Percentiles rank a stretch among this genome's conserved stretches.
Conservation (phyloP, 2,888 invertebrate species). For the Drepanosiphum platanoidis region DNA sequence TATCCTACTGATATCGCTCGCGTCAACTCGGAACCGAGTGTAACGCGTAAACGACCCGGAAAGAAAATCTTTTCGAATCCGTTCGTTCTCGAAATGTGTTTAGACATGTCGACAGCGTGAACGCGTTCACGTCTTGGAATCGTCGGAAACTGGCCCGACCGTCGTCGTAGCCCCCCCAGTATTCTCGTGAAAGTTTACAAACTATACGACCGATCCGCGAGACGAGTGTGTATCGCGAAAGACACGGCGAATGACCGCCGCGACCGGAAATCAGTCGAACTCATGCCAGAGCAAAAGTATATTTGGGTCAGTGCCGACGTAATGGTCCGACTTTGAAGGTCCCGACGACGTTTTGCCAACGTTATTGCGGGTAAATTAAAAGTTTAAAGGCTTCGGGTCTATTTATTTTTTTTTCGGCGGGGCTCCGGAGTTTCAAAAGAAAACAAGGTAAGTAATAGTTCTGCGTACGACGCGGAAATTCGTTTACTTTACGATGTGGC, state of each 20-base stretch:
- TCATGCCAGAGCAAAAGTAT: constrained; percentile 14
- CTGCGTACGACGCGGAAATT: background rate
- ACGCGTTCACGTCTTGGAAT: background rate
- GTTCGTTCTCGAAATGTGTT: background rate
- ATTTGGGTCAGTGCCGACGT: constrained; percentile 4
- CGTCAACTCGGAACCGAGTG: too few relatives aligned
- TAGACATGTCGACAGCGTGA: too few relatives aligned
- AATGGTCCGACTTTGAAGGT: background rate
- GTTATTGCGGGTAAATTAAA: constrained; percentile 2
- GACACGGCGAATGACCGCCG: background rate
- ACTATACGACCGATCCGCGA: background rate
- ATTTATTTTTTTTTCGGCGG: background rate
- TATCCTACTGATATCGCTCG: too few relatives aligned
- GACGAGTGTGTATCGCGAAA: constrained; percentile 9
- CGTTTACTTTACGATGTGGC: background rate
- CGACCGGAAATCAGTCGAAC: background rate
- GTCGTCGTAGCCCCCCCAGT: too few relatives aligned
- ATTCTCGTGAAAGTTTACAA: constrained; percentile 26
- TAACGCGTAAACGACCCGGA: too few relatives aligned
- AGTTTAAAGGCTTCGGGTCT: background rate
- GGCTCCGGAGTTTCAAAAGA: background rate
- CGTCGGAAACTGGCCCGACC: background rate
- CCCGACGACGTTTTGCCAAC: background rate
- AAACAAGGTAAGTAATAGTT: background rate
- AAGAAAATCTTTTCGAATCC: background rate